phyloP scores from a whole-genome alignment of 2,113 vertebrate species.

The Heptranchias perlo region DNA sequence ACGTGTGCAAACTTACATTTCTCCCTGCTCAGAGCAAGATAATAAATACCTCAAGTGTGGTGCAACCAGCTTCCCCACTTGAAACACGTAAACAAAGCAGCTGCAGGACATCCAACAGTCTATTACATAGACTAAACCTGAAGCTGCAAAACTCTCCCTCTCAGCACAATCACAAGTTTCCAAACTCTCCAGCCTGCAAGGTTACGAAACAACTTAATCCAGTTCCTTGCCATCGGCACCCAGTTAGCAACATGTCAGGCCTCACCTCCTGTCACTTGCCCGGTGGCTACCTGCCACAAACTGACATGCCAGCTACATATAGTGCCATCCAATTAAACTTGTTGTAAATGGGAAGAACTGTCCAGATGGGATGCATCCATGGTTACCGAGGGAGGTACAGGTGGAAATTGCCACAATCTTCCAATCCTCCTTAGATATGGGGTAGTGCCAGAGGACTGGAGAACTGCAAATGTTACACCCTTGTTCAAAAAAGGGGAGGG shows the following conservation, averaged over 20 bases:
- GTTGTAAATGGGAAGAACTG: not conserved
- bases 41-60: not conserved
- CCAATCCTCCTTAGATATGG: no score
- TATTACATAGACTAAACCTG: not conserved
- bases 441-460: no score
- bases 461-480: no score
- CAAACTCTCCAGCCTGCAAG: not conserved
- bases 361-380: no score
- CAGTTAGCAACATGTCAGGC: not conserved
- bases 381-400: no score
- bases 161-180: not conserved
- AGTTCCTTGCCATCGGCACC: not conserved
- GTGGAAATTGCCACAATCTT: no score
- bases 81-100: not conserved
- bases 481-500: no score
- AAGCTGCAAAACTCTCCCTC: not conserved
- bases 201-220: not conserved
- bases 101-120: not conserved
- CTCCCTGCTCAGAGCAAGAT: not conserved
- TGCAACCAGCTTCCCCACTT: not conserved
- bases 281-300: not conserved
- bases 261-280: not conserved
- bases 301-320: not conserved
- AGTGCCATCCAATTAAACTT: not conserved
- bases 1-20: not conserved